Evolutionary conservation across 2,797 vertebrate genomes (phyloP).

Genomic region (Esox masquinongy): DNA sequence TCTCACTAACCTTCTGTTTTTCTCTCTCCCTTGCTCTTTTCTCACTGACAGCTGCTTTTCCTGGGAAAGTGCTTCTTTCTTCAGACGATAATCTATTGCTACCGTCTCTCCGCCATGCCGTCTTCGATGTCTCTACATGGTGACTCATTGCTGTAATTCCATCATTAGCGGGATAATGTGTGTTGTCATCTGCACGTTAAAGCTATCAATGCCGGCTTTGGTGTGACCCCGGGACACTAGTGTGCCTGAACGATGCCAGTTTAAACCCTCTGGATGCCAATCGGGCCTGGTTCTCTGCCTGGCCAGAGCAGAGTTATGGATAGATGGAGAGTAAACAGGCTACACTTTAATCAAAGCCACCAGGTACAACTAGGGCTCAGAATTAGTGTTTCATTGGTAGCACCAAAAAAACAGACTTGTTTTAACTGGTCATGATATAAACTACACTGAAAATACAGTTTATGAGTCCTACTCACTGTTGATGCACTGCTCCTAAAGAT

Average conservation of each 20-base stretch:
- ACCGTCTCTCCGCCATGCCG: constrained; percentile 53
- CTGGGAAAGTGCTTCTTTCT: constrained; percentile 74
- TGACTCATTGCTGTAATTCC: constrained; percentile 83
- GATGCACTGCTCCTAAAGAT: no score
- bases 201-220: constrained; percentile 75
- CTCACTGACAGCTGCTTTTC: constrained; percentile 74
- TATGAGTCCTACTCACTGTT: no score
- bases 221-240: constrained; percentile 67
- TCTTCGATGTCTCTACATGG: constrained; percentile 78
- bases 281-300: constrained; percentile 19
- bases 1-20: neutral
- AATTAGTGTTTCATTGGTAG: no score
- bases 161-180: constrained; percentile 82
- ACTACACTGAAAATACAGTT: no score
- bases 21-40: neutral
- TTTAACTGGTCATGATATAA: no score
- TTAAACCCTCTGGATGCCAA: constrained; percentile 59
- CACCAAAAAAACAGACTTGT: no score
- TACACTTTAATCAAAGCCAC: neutral
- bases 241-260: constrained; percentile 72
- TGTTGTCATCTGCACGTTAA: constrained; percentile 71
- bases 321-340: neutral
- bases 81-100: constrained; percentile 77
- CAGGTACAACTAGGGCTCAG: neutral
- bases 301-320: neutral